Percentiles rank a stretch among this genome's conserved stretches.
Conservation (phyloP, 2,888 invertebrate genomes). For the Drosophila neotestacea region DNA sequence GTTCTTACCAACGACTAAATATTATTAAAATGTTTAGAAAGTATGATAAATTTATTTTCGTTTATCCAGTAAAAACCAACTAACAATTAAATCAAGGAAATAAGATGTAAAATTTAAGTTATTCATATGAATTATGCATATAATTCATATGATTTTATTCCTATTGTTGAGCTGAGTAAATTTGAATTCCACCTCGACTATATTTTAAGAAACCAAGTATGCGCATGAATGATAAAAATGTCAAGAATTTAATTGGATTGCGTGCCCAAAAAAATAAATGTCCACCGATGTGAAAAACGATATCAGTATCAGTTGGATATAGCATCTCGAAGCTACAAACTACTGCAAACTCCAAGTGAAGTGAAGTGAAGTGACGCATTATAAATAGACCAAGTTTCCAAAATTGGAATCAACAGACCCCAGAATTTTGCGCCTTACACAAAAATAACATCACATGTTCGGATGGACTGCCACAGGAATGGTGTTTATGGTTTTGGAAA, state of each 20-base stretch:
- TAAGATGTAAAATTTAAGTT: too few relatives aligned
- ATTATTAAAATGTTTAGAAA: too few relatives aligned
- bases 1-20: too few relatives aligned
- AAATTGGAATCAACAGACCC: slow-evolving; percentile 48
- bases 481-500: slow-evolving; percentile 62
- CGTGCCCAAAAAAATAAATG: too few relatives aligned
- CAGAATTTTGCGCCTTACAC: slow-evolving; percentile 55
- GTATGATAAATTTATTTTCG: too few relatives aligned
- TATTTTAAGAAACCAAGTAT: not conserved
- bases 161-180: too few relatives aligned
- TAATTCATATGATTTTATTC: too few relatives aligned
- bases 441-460: slow-evolving; percentile 61
- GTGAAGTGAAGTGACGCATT: slow-evolving; percentile 32
- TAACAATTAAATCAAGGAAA: too few relatives aligned
- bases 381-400: slow-evolving; percentile 51
- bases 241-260: slow-evolving; percentile 9
- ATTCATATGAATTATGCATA: too few relatives aligned
- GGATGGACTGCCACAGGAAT: slow-evolving; percentile 21
- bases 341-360: slow-evolving; percentile 16
- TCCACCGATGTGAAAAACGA: slow-evolving; percentile 44
- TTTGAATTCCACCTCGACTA: not conserved
- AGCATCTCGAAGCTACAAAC: slow-evolving; percentile 11
- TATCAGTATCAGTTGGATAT: slow-evolving; percentile 20
- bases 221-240: slow-evolving; percentile 32
- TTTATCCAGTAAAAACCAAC: too few relatives aligned